These are phyloP conservation scores for Acipenser oxyrinchus DNA, from an alignment of 2,797 vertebrate genomes.

Conservation along the genomic window DNA sequence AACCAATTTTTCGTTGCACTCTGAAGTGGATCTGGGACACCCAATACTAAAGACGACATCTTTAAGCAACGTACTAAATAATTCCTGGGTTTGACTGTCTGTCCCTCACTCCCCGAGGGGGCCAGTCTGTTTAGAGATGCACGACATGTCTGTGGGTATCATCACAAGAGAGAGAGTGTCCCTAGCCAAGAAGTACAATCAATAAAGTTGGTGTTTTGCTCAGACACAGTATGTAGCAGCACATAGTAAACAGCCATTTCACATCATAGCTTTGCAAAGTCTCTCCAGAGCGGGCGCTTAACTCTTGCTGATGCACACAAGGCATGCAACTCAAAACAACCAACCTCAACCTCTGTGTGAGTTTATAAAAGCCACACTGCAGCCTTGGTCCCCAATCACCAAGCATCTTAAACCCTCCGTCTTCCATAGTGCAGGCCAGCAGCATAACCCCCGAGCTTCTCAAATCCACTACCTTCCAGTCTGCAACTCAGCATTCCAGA, in stretches of 20 bases:
- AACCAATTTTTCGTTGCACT: neutral
- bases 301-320: neutral
- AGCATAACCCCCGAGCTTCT: too few species aligned
- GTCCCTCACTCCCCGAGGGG: neutral
- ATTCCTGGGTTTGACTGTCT: neutral
- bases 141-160: too few species aligned
- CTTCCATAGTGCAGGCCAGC: too few species aligned
- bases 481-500: too few species aligned
- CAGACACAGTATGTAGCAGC: slow-evolving; percentile 16
- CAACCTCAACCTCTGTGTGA: neutral
- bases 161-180: neutral
- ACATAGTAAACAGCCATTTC: slow-evolving; percentile 18
- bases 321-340: neutral
- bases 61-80: neutral
- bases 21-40: neutral
- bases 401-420: too few species aligned
- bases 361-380: too few species aligned
- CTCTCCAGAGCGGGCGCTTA: too few species aligned
- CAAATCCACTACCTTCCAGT: too few species aligned
- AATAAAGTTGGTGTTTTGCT: neutral
- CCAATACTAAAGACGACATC: neutral
- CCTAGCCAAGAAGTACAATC: neutral
- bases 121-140: too few species aligned
- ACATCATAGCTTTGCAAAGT: neutral
- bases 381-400: too few species aligned